Percentiles rank a stretch among this genome's conserved stretches.
These are phyloP conservation scores for Pharmacophagus antenor DNA, from an alignment of 2,888 invertebrate genomes.

Conservation along the genomic window DNA sequence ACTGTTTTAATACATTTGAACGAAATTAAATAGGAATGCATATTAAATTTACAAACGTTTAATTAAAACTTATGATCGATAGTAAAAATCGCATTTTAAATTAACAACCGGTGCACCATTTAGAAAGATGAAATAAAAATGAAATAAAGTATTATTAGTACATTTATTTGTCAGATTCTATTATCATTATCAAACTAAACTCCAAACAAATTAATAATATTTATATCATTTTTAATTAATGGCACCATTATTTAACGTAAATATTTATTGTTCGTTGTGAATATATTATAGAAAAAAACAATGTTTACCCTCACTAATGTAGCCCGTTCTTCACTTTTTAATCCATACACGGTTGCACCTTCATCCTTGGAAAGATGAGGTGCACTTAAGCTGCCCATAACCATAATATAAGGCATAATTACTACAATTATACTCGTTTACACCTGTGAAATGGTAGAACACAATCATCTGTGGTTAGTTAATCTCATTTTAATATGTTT, in stretches of 20 bases:
- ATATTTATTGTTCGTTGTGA: background rate
- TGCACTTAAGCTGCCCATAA: conserved; percentile 72
- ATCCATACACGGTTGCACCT: conserved; percentile 71
- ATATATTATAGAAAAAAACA: conserved; percentile 15
- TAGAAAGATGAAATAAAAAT: no score
- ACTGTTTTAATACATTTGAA: no score
- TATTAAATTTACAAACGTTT: background rate
- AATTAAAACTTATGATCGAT: background rate
- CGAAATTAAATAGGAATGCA: no score
- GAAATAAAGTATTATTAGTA: no score
- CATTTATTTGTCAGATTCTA: no score
- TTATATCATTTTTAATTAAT: background rate
- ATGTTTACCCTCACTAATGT: conserved; percentile 46
- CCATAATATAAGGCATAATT: conserved; percentile 76
- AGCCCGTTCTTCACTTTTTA: conserved; percentile 70
- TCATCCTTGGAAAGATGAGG: conserved; percentile 72
- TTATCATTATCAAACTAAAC: no score
- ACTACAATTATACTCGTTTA: conserved; percentile 25
- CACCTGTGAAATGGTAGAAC: conserved; percentile 30
- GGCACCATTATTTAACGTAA: no score
- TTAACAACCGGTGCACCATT: no score
- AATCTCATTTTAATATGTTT: conserved; percentile 48
- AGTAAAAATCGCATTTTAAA: background rate
- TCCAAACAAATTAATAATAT: background rate
- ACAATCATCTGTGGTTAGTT: conserved; percentile 48